Evolutionary conservation across 2,888 invertebrate species (phyloP).

Genomic region (Hoplodrina ambigua): DNA sequence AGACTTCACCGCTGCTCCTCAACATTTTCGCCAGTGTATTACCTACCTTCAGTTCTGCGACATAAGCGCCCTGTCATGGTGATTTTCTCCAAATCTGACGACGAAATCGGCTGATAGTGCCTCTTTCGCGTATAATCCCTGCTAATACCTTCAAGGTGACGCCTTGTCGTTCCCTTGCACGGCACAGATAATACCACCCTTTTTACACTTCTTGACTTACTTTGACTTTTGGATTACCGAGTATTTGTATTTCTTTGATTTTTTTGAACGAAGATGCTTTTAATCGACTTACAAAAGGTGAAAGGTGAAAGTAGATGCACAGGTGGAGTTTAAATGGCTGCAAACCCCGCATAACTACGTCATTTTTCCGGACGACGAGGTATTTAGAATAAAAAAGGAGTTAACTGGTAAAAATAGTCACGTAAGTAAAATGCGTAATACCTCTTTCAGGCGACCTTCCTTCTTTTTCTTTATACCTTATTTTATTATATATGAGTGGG

Average conservation of each 20-base stretch:
- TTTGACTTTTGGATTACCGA: slow-evolving; percentile 1
- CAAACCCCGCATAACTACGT: too few species aligned
- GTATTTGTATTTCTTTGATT: neutral
- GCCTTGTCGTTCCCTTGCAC: slow-evolving; percentile 55
- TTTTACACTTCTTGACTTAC: slow-evolving; percentile 36
- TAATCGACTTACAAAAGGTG: too few species aligned
- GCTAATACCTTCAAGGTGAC: slow-evolving; percentile 53
- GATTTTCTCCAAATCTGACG: slow-evolving; percentile 63
- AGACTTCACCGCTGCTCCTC: neutral
- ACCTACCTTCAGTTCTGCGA: slow-evolving; percentile 10
- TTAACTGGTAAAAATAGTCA: too few species aligned
- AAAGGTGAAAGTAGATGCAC: too few species aligned
- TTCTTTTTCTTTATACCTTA: too few species aligned
- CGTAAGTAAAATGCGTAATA: too few species aligned
- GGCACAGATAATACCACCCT: slow-evolving; percentile 62
- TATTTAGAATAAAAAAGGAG: too few species aligned
- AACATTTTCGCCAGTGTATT: neutral
- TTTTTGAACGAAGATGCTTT: neutral
- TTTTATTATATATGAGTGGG: too few species aligned
- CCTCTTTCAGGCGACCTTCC: too few species aligned
- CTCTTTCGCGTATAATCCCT: slow-evolving; percentile 60
- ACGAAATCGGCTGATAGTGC: slow-evolving; percentile 58
- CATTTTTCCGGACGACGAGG: too few species aligned
- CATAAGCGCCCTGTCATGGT: slow-evolving; percentile 60
- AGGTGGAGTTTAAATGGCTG: too few species aligned